Conservation (phyloP, 2,888 invertebrate genomes). For the Hypercompe scribonia region DNA sequence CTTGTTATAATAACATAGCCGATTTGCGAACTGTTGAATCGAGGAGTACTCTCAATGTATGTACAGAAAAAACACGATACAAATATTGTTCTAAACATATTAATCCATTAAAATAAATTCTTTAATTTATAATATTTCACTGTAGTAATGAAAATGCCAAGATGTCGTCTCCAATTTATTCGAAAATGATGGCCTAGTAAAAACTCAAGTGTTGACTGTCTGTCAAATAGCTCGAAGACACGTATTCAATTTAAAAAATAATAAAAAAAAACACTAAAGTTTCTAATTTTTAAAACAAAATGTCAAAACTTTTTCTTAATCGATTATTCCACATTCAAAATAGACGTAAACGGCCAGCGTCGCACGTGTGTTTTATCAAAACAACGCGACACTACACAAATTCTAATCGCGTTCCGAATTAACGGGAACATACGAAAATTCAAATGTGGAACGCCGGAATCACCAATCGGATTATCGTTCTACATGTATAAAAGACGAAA, state of each 20-base stretch:
- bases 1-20: constrained; percentile 28
- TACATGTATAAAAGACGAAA: constrained; percentile 86
- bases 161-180: constrained; percentile 43
- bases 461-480: constrained; percentile 85
- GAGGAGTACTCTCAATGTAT: neutral
- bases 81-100: constrained; percentile 14
- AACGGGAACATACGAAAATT: constrained; percentile 79
- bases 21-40: constrained; percentile 14
- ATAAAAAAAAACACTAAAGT: neutral
- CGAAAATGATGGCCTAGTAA: constrained; percentile 34
- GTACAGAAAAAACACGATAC: neutral
- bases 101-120: constrained; percentile 35
- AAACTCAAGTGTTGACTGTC: constrained; percentile 17
- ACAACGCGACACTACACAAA: constrained; percentile 64
- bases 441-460: constrained; percentile 83
- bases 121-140: constrained; percentile 37
- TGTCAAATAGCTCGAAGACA: constrained; percentile 34
- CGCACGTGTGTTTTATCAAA: constrained; percentile 47
- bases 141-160: constrained; percentile 34
- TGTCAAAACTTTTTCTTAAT: constrained; percentile 8
- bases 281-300: neutral
- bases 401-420: constrained; percentile 61
- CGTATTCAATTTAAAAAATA: constrained; percentile 8
- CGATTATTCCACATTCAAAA: constrained; percentile 14
- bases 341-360: constrained; percentile 13